Evolutionary conservation across 2,888 invertebrate genomes (phyloP), one percentile per base, ranked within the genome.

Genomic region (Terebella lapidaria): DNA sequence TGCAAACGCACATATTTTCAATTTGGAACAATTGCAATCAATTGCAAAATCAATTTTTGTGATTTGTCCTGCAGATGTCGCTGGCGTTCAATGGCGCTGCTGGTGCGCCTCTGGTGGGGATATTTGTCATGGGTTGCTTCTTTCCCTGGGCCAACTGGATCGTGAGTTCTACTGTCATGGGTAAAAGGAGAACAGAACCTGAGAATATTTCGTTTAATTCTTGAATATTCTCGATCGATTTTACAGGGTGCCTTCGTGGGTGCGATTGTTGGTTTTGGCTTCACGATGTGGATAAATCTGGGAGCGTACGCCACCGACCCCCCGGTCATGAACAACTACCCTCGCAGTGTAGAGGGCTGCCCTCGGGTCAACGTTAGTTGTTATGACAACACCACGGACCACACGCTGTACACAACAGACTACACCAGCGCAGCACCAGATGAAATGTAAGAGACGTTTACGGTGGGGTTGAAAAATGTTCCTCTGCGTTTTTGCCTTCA

Each of bases 101-200:
- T 1, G 71, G 71, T 0, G 75, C 74, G 1, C 75, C 76, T 2
- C 62, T 74, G 5, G 65, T 74, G 0, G 76, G 76, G 0, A 68
- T 76, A 26, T 76, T 76, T 61, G 63, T 69, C 1, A 68, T 76
- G 0, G 76, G 72, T 3, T 71, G 69, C 1, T 69, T 76, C 58
- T 74, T 76, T 63, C 75, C 75, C 2, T 74, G 71, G 67, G 72
- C 72, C 18, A 75, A 74, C 58, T 71, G 71, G 70, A 67, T 67
- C 20, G 73, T 73, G 58, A 60, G 72, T 63, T n/a, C n/a, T n/a
- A n/a, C n/a, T 25, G 20, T n/a, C 1, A 27, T 55, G 15, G 22
- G 4, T 30, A n/a, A n/a, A n/a, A n/a, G n/a, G n/a, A n/a, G n/a
- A n/a, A n/a, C n/a, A n/a, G n/a, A n/a, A n/a, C n/a, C n/a, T n/a